Evolutionary conservation across 1,140 invertebrate genomes (phyloP), one percentile per base, ranked within the genome.

Genomic region (Cydia pomonella): DNA sequence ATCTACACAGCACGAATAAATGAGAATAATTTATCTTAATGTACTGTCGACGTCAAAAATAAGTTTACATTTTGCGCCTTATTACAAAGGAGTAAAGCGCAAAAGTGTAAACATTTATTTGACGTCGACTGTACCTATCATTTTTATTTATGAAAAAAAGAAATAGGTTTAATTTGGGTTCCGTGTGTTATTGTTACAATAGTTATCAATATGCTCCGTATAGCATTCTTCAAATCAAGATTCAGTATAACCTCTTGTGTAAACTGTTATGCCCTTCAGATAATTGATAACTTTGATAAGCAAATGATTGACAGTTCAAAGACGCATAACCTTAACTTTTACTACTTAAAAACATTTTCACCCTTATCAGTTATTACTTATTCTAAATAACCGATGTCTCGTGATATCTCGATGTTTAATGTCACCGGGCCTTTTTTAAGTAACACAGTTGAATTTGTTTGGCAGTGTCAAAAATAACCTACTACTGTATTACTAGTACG

Each of bases 1-100:
- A 33, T 33, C 64, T 69, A 33, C n/a, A 69, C 27, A 69, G 27
- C 64, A 69, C 25, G 63, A 33, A 27, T 12, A 63, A 63, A 27
- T 66, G n/a, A 66, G 25, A 25, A 13, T 4, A 10, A 1, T 63
- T 63, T 63, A 63, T 63, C 12, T 44, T 3, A 33, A 33, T 33
- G n/a, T n/a, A n/a, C n/a, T n/a, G n/a, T n/a, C n/a, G n/a, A n/a
- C n/a, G n/a, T n/a, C n/a, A n/a, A n/a, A n/a, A n/a, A n/a, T n/a
- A n/a, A n/a, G n/a, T n/a, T n/a, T n/a, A n/a, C n/a, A n/a, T n/a
- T n/a, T n/a, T n/a, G n/a, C n/a, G n/a, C n/a, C n/a, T n/a, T n/a
- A n/a, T n/a, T n/a, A n/a, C n/a, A n/a, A n/a, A n/a, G n/a, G n/a
- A n/a, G n/a, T n/a, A n/a, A n/a, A n/a, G n/a, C n/a, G n/a, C n/a